These are phyloP conservation scores for Operophtera brumata DNA, from an alignment of 2,888 invertebrate genomes.

Conservation along the genomic window DNA sequence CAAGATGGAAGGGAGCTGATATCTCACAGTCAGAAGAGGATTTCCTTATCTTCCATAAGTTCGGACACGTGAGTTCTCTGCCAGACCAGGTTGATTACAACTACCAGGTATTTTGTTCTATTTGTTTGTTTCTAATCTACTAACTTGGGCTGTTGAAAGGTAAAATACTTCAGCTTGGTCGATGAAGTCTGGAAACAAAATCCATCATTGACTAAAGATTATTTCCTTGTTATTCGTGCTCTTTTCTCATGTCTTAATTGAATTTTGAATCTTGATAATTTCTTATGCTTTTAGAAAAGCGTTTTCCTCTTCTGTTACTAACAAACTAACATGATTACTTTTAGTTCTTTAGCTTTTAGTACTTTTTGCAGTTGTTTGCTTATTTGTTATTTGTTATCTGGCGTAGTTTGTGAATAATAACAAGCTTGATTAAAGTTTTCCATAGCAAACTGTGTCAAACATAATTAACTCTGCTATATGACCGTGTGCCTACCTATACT, in stretches of 20 bases:
- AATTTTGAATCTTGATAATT: neutral
- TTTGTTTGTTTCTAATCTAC: constrained; percentile 53
- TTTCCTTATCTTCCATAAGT: constrained; percentile 93
- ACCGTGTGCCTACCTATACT: too few species aligned
- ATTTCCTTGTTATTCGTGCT: neutral
- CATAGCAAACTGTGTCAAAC: too few species aligned
- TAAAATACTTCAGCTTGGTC: constrained; percentile 1
- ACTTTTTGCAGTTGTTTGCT: constrained; percentile 14
- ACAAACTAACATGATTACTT: constrained; percentile 35
- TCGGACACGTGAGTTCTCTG: constrained; percentile 90
- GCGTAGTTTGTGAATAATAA: constrained; percentile 7
- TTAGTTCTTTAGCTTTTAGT: constrained; percentile 21
- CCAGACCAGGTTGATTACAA: constrained; percentile 53
- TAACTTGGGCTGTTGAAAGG: constrained; percentile 36
- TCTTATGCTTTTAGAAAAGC: constrained; percentile 30
- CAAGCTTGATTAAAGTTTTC: neutral
- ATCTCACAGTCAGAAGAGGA: constrained; percentile 94
- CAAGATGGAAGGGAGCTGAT: constrained; percentile 90
- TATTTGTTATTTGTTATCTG: neutral
- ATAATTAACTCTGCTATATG: too few species aligned
- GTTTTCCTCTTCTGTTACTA: constrained; percentile 30
- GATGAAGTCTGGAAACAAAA: constrained; percentile 5
- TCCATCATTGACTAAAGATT: neutral
- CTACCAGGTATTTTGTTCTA: constrained; percentile 67
- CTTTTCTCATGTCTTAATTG: neutral